A percentile compares a stretch with the other conserved stretches of the same genome.
Conservation (phyloP, 2,888 invertebrate genomes). For the Autographa gamma region DNA sequence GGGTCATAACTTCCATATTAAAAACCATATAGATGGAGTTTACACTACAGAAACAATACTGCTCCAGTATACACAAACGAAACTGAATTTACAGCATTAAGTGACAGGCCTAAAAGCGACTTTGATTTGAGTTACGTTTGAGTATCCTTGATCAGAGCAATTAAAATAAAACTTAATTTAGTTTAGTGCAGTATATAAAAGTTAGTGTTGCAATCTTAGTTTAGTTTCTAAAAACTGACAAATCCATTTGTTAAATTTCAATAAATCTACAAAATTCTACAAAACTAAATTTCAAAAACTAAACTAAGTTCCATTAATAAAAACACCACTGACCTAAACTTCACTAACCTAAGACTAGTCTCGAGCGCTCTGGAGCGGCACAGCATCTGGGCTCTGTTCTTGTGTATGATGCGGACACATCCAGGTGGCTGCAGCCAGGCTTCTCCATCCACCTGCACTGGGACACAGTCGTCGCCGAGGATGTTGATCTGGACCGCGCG, state of each 20-base stretch:
- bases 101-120: no score
- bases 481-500: conserved; percentile 98
- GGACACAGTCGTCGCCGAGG: conserved; percentile 96
- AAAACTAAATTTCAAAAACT: conserved; percentile 42
- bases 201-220: background rate
- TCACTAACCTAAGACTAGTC: conserved; percentile 92
- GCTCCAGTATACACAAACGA: no score
- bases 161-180: no score
- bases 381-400: conserved; percentile 98
- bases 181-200: background rate
- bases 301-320: conserved; percentile 34
- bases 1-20: background rate
- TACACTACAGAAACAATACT: no score
- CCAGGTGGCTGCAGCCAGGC: conserved; percentile 99
- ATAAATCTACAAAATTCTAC: background rate
- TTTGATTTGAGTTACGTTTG: no score
- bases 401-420: conserved; percentile 98
- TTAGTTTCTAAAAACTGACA: no score
- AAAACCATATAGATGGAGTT: background rate
- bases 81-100: no score
- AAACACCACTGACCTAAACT: conserved; percentile 57
- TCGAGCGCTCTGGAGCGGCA: conserved; percentile 97
- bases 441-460: conserved; percentile 98
- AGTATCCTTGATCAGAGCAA: no score
- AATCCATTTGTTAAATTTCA: no score